Evolutionary conservation across 2,888 invertebrate species (phyloP).

Genomic region (Anodontia alba): DNA sequence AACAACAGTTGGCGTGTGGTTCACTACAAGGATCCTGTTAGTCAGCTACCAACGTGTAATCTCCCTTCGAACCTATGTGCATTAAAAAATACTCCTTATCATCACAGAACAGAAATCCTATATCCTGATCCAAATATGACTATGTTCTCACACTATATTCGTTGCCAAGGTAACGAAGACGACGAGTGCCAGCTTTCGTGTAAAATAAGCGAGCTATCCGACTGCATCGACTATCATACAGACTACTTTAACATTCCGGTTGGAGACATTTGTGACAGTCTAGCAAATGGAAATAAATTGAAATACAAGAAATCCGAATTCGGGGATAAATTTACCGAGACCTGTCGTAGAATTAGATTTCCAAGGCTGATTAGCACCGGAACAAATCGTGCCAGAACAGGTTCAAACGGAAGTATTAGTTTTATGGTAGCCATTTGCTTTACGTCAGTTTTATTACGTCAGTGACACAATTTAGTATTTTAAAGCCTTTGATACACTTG

Average conservation of each 20-base stretch:
- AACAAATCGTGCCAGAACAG: too few relatives aligned
- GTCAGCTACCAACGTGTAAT: conserved; percentile 34
- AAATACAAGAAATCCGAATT: neutral
- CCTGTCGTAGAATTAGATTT: neutral
- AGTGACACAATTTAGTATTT: too few relatives aligned
- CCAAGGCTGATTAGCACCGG: too few relatives aligned
- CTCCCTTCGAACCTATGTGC: conserved; percentile 24
- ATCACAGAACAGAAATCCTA: conserved; percentile 43
- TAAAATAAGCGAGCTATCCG: neutral
- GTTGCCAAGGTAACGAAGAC: conserved; percentile 43
- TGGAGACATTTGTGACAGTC: conserved; percentile 40
- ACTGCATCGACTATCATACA: conserved; percentile 42
- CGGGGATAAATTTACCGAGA: neutral
- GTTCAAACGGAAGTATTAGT: too few relatives aligned
- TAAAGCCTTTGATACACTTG: too few relatives aligned
- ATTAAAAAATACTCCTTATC: conserved; percentile 26
- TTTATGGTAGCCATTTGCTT: too few relatives aligned
- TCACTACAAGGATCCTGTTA: conserved; percentile 40
- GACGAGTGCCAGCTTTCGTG: conserved; percentile 23
- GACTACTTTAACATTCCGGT: conserved; percentile 51
- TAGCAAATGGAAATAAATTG: neutral
- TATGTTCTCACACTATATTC: conserved; percentile 11
- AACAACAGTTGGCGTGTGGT: conserved; percentile 54
- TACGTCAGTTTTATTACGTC: too few relatives aligned
- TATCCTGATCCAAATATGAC: conserved; percentile 37